Evolutionary conservation across 2,113 vertebrate species (phyloP).

Genomic region (Manacus vitellinus): DNA sequence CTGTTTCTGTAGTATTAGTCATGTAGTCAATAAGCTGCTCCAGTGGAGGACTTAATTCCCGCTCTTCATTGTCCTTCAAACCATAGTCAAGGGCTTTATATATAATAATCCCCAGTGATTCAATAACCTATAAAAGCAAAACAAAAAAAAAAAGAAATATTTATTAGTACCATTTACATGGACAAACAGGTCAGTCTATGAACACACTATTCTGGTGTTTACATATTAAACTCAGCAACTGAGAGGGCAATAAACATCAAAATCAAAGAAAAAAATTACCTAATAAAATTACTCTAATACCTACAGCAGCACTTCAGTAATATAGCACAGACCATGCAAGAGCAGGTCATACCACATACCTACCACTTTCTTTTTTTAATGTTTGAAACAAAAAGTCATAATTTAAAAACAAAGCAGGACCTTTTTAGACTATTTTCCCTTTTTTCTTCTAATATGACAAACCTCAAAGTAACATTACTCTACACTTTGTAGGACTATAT

Average conservation of each 20-base stretch:
- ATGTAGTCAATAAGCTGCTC: conserved; percentile 95
- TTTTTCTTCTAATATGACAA: background rate
- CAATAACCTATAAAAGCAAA: conserved; percentile 82
- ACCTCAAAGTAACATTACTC: background rate
- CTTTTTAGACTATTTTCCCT: background rate
- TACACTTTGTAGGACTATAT: background rate
- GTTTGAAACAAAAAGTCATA: background rate
- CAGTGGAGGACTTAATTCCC: conserved; percentile 92
- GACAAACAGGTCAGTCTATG: background rate
- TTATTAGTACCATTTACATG: background rate
- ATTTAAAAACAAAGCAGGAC: background rate
- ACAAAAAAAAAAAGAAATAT: background rate
- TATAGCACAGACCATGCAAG: background rate
- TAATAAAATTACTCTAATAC: background rate
- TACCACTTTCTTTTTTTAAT: background rate
- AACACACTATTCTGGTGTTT: background rate
- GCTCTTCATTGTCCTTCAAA: conserved; percentile 94
- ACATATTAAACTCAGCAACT: background rate
- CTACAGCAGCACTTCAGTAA: background rate
- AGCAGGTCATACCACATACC: background rate
- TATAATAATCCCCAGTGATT: conserved; percentile 96
- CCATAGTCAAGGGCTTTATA: conserved; percentile 98
- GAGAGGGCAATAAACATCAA: background rate
- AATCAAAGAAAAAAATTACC: background rate
- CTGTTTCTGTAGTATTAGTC: conserved; percentile 86